phyloP scores from a whole-genome alignment of 2,797 vertebrate species.

The Molossus alvarezi region DNA sequence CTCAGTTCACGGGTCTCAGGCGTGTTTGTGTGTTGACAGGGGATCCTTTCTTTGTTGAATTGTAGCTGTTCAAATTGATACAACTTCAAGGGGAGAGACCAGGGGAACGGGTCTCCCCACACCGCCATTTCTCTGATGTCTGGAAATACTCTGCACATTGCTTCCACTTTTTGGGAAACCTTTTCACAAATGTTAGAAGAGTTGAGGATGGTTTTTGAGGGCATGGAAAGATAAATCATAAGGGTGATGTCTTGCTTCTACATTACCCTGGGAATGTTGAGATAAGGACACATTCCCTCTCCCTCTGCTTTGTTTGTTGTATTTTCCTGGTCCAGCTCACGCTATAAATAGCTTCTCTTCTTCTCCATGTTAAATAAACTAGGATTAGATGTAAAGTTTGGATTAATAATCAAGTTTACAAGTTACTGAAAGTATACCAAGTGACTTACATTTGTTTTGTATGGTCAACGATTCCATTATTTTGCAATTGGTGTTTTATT shows the following conservation, averaged over 20 bases:
- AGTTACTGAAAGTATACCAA: not conserved
- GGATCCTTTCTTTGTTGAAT: not conserved
- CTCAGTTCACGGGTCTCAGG: not conserved
- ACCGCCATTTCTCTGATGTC: not conserved
- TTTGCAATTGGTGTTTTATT: slow-evolving; percentile 23
- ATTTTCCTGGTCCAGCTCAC: not conserved
- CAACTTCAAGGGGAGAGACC: not conserved
- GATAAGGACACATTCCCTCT: not conserved
- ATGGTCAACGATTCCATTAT: not conserved
- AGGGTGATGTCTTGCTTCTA: not conserved
- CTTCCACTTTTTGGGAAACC: not conserved
- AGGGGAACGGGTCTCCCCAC: not conserved
- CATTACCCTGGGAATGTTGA: not conserved
- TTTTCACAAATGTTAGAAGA: slow-evolving; percentile 19
- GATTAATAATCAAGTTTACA: not conserved
- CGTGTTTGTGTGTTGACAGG: not conserved
- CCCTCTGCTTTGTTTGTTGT: not conserved
- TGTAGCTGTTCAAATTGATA: not conserved
- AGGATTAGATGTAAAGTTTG: slow-evolving; percentile 31
- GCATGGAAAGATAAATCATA: not conserved
- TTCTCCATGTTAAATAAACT: not conserved
- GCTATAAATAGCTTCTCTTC: not conserved
- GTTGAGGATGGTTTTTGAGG: slow-evolving; percentile 4
- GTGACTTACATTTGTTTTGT: not conserved
- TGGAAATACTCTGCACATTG: not conserved